Percentiles rank a stretch among this genome's conserved stretches.
These are phyloP conservation scores for Halcyon malimbica DNA, from an alignment of 2,113 vertebrate genomes.

Conservation along the genomic window DNA sequence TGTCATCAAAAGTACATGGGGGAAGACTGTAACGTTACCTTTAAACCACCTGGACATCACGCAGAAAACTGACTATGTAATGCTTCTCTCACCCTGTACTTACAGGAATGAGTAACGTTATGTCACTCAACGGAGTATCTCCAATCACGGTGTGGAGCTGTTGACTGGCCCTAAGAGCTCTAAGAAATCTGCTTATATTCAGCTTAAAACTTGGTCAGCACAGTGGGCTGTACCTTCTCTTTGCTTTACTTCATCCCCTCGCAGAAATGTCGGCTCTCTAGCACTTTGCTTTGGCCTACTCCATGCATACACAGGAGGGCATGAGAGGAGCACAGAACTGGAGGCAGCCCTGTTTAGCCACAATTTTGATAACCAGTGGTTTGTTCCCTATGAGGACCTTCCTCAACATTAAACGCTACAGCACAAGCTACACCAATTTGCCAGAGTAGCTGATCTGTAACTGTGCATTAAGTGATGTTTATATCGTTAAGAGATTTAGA, in stretches of 20 bases:
- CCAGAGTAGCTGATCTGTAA: neutral
- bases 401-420: neutral
- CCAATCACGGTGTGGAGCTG: neutral
- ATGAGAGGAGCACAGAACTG: conserved; percentile 52
- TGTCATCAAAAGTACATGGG: neutral
- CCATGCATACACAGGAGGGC: conserved; percentile 57
- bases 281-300: conserved; percentile 22
- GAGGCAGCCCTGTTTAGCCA: neutral
- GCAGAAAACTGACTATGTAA: neutral
- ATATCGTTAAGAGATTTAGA: neutral
- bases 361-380: neutral
- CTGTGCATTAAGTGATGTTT: neutral
- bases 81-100: neutral
- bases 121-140: neutral
- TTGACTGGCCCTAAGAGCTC: neutral
- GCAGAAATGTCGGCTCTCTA: neutral
- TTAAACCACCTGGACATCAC: neutral
- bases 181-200: neutral
- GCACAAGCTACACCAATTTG: neutral
- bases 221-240: neutral
- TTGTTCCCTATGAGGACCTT: neutral
- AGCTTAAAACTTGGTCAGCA: neutral
- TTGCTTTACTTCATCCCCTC: neutral
- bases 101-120: neutral
- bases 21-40: neutral